These are phyloP conservation scores for Euschistus heros DNA, from an alignment of 1,140 invertebrate genomes.

Conservation along the genomic window DNA sequence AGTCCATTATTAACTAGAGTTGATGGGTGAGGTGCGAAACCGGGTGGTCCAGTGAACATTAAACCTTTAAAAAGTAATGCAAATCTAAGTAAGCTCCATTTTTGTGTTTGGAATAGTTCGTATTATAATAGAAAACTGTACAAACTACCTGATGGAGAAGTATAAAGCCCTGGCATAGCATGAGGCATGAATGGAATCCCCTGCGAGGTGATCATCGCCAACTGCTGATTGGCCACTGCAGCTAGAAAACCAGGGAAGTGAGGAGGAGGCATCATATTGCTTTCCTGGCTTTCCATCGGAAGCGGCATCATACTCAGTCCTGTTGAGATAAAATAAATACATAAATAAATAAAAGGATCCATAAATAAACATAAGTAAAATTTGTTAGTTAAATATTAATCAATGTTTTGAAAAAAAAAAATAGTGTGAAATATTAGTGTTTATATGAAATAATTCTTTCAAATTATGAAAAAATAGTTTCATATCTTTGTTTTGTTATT, in stretches of 20 bases:
- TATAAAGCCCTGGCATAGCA: conserved; percentile 34
- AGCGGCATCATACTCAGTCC: conserved; percentile 27
- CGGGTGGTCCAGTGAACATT: conserved; percentile 33
- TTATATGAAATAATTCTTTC: too few relatives aligned
- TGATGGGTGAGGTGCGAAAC: conserved; percentile 36
- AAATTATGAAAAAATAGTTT: too few relatives aligned
- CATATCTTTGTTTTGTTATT: too few relatives aligned
- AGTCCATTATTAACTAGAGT: conserved; percentile 41
- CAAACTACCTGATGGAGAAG: conserved; percentile 32
- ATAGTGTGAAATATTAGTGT: too few relatives aligned
- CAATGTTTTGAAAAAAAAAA: background rate
- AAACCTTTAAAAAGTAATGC: conserved; percentile 29
- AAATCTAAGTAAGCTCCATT: too few relatives aligned
- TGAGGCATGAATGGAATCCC: conserved; percentile 35
- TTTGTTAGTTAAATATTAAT: background rate
- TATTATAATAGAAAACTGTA: background rate
- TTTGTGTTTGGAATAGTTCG: background rate
- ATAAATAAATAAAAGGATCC: background rate
- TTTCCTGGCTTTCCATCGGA: conserved; percentile 22
- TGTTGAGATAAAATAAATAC: conserved; percentile 21
- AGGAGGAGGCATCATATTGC: conserved; percentile 27
- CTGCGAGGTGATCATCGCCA: conserved; percentile 35
- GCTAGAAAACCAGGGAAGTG: conserved; percentile 30
- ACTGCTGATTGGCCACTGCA: conserved; percentile 33
- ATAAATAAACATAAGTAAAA: background rate